phyloP scores from a whole-genome alignment of 2,797 vertebrate genomes.

The Molossus molossus region DNA sequence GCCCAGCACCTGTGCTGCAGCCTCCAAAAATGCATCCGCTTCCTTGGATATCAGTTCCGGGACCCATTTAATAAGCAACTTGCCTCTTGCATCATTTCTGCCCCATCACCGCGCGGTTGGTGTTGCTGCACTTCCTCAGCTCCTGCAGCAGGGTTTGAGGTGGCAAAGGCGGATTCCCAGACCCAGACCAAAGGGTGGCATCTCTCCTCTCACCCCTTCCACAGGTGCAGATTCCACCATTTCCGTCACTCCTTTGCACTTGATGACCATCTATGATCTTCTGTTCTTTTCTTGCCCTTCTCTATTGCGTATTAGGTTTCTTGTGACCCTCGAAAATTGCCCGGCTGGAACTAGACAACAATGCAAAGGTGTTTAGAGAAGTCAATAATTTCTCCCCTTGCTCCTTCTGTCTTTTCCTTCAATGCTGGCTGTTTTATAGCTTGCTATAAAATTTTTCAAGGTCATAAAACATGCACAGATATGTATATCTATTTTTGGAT shows the following conservation, averaged over 20 bases:
- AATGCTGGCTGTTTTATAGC: neutral
- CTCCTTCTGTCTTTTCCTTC: neutral
- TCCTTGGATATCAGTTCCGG: conserved; percentile 34
- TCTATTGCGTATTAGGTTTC: neutral
- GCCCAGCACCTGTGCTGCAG: neutral
- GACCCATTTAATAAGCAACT: neutral
- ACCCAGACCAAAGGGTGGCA: neutral
- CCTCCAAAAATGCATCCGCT: neutral
- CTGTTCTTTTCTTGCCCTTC: neutral
- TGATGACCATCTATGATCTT: neutral
- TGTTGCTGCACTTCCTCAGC: neutral
- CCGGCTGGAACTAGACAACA: neutral
- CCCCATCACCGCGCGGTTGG: fast-evolving
- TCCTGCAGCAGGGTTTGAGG: neutral
- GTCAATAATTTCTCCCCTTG: neutral
- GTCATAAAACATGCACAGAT: neutral
- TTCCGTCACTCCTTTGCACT: neutral
- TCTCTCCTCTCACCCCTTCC: fast-evolving
- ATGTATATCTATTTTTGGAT: neutral
- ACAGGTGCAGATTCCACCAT: neutral
- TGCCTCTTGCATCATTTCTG: neutral
- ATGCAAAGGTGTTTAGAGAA: conserved; percentile 28
- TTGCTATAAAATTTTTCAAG: neutral
- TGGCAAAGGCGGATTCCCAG: neutral
- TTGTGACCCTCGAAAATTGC: neutral